These are phyloP conservation scores for Gallinago paraguaiae DNA, from an alignment of 2,113 vertebrate species.

Conservation along the genomic window DNA sequence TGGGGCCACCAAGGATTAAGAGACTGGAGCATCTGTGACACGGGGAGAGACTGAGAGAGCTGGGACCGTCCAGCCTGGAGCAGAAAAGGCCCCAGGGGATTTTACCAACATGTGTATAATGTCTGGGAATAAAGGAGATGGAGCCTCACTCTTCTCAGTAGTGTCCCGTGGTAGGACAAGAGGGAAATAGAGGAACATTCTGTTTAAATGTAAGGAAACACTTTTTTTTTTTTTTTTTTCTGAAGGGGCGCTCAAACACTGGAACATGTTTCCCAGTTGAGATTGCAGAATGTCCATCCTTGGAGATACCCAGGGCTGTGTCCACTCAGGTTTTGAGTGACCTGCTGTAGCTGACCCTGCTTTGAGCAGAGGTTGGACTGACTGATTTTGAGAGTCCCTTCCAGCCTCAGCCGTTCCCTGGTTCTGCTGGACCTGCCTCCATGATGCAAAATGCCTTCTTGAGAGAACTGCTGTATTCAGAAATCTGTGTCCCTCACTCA, in stretches of 20 bases:
- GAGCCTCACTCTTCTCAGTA: not conserved
- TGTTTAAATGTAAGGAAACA: not conserved
- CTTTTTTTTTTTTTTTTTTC: not conserved
- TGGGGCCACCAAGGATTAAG: not conserved
- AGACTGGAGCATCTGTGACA: not conserved
- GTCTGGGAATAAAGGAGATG: not conserved
- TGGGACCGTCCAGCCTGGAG: not conserved
- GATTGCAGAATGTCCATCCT: not conserved
- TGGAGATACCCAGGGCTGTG: not conserved
- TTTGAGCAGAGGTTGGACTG: not conserved
- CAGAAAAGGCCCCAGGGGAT: not conserved
- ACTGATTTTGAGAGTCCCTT: not conserved
- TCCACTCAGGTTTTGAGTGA: too few species aligned
- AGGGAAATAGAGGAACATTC: not conserved
- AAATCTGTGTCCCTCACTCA: not conserved
- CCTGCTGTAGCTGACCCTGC: not conserved
- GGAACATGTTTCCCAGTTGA: not conserved
- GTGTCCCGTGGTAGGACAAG: not conserved
- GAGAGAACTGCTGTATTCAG: not conserved
- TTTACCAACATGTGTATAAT: not conserved
- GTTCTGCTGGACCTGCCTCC: not conserved
- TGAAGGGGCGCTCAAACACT: not conserved
- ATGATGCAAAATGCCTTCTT: rapidly evolving
- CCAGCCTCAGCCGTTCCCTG: not conserved
- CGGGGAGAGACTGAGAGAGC: not conserved